Conservation (phyloP, 2,888 invertebrate genomes). For the Eristalinus sepulchralis region DNA sequence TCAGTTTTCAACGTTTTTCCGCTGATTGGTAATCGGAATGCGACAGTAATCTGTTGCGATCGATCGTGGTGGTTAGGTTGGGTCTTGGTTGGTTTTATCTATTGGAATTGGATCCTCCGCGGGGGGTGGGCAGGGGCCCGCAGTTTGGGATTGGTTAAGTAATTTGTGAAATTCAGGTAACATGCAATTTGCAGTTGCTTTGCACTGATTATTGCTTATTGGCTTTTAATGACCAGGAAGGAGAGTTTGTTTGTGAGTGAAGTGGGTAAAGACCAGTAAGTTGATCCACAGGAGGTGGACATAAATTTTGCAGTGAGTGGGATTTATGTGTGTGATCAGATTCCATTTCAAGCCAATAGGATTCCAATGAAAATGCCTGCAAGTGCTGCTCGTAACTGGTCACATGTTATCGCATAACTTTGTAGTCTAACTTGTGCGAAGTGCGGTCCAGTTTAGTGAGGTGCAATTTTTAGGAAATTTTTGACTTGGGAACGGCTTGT, state of each 20-base stretch:
- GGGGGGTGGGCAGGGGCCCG: background rate
- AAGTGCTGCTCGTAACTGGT: too few relatives aligned
- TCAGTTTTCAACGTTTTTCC: slow-evolving; percentile 67
- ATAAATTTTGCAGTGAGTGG: background rate
- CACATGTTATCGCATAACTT: too few relatives aligned
- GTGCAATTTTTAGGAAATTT: too few relatives aligned
- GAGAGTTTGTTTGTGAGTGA: background rate
- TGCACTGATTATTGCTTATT: background rate
- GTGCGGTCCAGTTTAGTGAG: too few relatives aligned
- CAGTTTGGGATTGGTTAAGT: slow-evolving; percentile 13
- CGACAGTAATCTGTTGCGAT: slow-evolving; percentile 62
- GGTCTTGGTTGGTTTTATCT: slow-evolving; percentile 6
- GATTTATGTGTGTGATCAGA: background rate
- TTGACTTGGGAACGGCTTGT: too few relatives aligned
- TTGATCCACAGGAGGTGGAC: background rate
- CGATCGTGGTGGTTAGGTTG: slow-evolving; percentile 37
- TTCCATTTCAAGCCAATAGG: too few relatives aligned
- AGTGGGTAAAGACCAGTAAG: background rate
- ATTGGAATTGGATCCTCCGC: slow-evolving; percentile 5
- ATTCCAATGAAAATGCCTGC: too few relatives aligned
- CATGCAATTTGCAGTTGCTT: background rate
- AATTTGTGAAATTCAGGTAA: background rate
- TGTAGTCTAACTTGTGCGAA: too few relatives aligned
- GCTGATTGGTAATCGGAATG: slow-evolving; percentile 51
- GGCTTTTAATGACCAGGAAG: background rate